Conservation (phyloP, 2,113 vertebrate genomes). For the Pedetes capensis region DNA sequence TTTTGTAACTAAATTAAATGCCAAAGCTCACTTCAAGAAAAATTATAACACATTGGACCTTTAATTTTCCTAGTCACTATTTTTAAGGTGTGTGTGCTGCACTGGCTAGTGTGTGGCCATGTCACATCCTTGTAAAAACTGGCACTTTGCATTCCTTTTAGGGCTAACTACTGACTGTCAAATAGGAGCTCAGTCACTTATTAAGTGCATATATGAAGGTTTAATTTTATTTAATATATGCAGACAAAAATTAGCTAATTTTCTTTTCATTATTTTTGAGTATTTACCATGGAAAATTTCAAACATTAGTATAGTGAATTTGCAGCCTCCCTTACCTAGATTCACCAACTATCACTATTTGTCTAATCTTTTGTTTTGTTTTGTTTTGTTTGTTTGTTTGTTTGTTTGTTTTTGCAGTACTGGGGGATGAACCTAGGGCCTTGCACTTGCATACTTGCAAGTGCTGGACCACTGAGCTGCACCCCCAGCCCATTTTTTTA, state of each 20-base stretch:
- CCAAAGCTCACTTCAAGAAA: slow-evolving; percentile 72
- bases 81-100: slow-evolving; percentile 78
- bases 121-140: slow-evolving; percentile 81
- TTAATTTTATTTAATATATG: slow-evolving; percentile 83
- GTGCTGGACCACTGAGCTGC: too few relatives aligned
- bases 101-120: slow-evolving; percentile 73
- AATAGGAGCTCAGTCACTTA: slow-evolving; percentile 72
- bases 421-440: too few relatives aligned
- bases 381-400: too few relatives aligned
- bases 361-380: too few relatives aligned
- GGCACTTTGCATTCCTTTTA: slow-evolving; percentile 81
- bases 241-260: slow-evolving; percentile 81
- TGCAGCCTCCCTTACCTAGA: neutral
- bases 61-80: slow-evolving; percentile 82
- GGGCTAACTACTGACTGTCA: slow-evolving; percentile 80
- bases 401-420: too few relatives aligned
- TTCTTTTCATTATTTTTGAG: slow-evolving; percentile 76
- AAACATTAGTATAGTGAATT: neutral
- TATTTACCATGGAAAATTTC: slow-evolving; percentile 2
- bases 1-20: slow-evolving; percentile 83
- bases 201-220: slow-evolving; percentile 78
- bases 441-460: too few relatives aligned
- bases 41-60: slow-evolving; percentile 79
- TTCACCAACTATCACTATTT: neutral
- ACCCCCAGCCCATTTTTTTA: too few relatives aligned